A percentile compares a stretch with the other conserved stretches of the same genome.
Evolutionary conservation across 2,888 invertebrate species (phyloP).

Genomic region (Pherbina coryleti): DNA sequence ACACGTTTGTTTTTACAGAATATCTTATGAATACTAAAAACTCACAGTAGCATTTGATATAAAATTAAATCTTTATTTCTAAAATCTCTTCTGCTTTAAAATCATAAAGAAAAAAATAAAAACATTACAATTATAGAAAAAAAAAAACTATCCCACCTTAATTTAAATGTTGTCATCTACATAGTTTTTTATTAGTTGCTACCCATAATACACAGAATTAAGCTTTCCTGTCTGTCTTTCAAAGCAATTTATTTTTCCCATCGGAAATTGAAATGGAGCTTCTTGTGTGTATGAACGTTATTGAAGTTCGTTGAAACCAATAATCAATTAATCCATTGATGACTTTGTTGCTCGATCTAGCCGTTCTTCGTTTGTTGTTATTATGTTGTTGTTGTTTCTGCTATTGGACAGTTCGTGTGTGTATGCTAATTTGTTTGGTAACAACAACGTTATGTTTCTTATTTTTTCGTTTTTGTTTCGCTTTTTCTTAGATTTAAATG

Average conservation of each 20-base stretch:
- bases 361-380: constrained; percentile 5
- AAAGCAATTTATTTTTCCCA: constrained; percentile 48
- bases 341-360: constrained; percentile 43
- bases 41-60: too few species aligned
- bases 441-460: background rate
- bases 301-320: constrained; percentile 53
- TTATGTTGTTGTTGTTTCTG: background rate
- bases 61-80: too few species aligned
- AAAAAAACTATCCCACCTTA: too few species aligned
- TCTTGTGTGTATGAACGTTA: constrained; percentile 45
- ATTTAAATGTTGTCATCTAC: background rate
- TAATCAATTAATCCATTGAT: constrained; percentile 66
- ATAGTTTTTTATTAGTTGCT: background rate
- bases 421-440: constrained; percentile 26
- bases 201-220: background rate
- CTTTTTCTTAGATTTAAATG: background rate
- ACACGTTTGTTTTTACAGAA: too few species aligned
- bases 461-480: constrained; percentile 1
- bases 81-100: too few species aligned
- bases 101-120: too few species aligned
- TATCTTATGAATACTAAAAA: too few species aligned
- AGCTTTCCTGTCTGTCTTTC: background rate
- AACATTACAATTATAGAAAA: too few species aligned
- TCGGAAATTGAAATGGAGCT: constrained; percentile 56
- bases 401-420: constrained; percentile 27